Evolutionary conservation across 1,140 invertebrate species (phyloP), one percentile per base, ranked within the genome.

Genomic region (Calephelis virginiensis): DNA sequence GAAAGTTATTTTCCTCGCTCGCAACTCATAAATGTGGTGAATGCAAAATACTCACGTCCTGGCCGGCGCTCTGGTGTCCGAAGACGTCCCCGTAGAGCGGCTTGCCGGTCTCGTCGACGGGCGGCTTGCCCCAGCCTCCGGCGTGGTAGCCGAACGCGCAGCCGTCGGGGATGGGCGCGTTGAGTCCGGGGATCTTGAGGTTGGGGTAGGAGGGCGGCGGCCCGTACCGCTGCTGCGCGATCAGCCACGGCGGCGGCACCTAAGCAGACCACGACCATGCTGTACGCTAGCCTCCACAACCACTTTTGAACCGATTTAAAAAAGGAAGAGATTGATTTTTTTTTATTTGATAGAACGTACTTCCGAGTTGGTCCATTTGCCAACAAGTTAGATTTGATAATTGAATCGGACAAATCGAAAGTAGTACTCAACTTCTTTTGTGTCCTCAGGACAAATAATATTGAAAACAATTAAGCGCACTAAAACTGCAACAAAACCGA

Each of bases 1-100:
- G 28, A 28, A 28, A 28, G 28, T 28, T 2, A 28, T 28, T 28
- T 28, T 28, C 28, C 28, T 43, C 40, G 8, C 40, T 43, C 6
- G 40, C 28, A 28, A 28, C 28, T 28, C 28, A 28, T 28, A 12
- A 60, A 37, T 13, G 9, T 56, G 53, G 28, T 14, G 9, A 1
- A 14, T 7, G n/a, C 14, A 14, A 17, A 13, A 56, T 9, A 80
- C 92, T 92, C 76, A 95, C 94, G 84, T 95, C 93, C 56, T 93
- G 92, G 61, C 94, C 93, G 46, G 83, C 89, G 60, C 90, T 87
- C 73, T 93, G 93, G 43, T 94, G 94, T 45, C 98, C 99, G 89
- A 99, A 99, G 0, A 99, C 99, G 92, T 99, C 99, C 8, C 99
- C 99, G 89, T 99, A 99, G 0, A 99, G 91, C 0, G 99, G 99